Evolutionary conservation across 2,888 invertebrate genomes (phyloP).

Genomic region (Leucophora obtusa): DNA sequence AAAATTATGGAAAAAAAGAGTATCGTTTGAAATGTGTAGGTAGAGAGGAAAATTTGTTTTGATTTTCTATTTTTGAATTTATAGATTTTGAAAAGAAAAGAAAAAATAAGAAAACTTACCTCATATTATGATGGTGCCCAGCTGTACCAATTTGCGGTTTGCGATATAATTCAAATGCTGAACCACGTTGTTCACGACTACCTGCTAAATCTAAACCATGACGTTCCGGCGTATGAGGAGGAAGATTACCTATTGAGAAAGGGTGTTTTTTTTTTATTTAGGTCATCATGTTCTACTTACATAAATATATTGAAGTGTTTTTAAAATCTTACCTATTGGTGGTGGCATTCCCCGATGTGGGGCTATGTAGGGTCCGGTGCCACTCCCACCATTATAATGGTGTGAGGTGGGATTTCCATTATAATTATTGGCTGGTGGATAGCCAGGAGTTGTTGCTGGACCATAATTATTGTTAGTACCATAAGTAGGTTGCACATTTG

Average conservation of each 20-base stretch:
- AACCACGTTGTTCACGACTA: constrained; percentile 92
- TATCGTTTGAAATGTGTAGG: constrained; percentile 5
- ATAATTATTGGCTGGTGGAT: constrained; percentile 71
- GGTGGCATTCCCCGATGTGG: constrained; percentile 78
- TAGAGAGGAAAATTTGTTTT: constrained; percentile 8
- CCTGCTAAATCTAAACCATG: constrained; percentile 85
- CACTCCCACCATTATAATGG: constrained; percentile 76
- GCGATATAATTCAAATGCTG: constrained; percentile 96
- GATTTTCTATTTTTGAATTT: neutral
- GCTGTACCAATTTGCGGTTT: constrained; percentile 85
- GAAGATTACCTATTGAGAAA: constrained; percentile 73
- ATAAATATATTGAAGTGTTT: neutral
- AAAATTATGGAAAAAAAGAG: constrained; percentile 7
- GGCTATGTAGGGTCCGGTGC: constrained; percentile 76
- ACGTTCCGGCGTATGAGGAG: constrained; percentile 77
- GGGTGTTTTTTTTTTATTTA: neutral
- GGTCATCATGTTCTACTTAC: neutral
- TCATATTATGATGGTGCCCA: constrained; percentile 87
- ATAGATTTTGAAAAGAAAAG: neutral
- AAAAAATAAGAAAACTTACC: constrained; percentile 80
- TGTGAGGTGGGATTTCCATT: constrained; percentile 74
- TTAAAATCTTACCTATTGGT: constrained; percentile 73
- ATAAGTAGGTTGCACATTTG: constrained; percentile 70
- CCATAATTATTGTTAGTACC: constrained; percentile 71
- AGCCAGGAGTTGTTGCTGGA: constrained; percentile 72